Conservation (phyloP, 2,888 invertebrate genomes). For the Drosophila crucigera region DNA sequence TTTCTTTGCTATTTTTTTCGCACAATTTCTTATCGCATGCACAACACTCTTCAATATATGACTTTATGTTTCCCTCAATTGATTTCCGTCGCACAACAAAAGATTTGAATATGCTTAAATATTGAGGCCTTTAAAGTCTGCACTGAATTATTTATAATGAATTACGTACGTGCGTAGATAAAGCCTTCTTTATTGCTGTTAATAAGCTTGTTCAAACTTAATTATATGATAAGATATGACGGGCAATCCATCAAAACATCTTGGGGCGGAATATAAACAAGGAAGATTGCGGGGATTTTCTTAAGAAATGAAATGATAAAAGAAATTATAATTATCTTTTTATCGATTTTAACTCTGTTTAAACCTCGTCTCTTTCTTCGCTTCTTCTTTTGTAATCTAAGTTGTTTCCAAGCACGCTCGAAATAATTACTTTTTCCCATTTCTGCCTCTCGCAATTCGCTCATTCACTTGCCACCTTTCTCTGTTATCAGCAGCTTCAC, state of each 20-base stretch:
- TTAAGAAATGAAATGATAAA: neutral
- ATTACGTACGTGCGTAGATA: constrained; percentile 4
- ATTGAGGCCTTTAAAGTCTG: constrained; percentile 23
- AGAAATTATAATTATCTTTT: neutral
- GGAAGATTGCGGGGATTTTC: neutral
- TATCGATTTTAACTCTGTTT: neutral
- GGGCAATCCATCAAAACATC: constrained; percentile 21
- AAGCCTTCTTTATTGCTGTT: constrained; percentile 15
- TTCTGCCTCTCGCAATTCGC: constrained; percentile 1
- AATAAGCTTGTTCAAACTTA: constrained; percentile 16
- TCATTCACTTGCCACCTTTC: constrained; percentile 17
- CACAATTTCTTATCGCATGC: constrained; percentile 33
- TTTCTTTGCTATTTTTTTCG: constrained; percentile 9
- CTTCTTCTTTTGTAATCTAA: neutral
- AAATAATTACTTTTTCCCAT: constrained; percentile 16
- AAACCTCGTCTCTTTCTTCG: constrained; percentile 1
- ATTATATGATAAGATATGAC: constrained; percentile 31
- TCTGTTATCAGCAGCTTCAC: constrained; percentile 48
- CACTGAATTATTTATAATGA: constrained; percentile 14
- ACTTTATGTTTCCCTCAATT: constrained; percentile 36
- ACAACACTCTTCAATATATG: constrained; percentile 17
- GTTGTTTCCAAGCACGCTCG: constrained; percentile 49
- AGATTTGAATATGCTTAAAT: neutral
- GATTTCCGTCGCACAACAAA: constrained; percentile 9
- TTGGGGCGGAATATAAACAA: neutral